Base-by-base conservation (phyloP, 2,888 invertebrate genomes). In the Amitus sp. region DNA sequence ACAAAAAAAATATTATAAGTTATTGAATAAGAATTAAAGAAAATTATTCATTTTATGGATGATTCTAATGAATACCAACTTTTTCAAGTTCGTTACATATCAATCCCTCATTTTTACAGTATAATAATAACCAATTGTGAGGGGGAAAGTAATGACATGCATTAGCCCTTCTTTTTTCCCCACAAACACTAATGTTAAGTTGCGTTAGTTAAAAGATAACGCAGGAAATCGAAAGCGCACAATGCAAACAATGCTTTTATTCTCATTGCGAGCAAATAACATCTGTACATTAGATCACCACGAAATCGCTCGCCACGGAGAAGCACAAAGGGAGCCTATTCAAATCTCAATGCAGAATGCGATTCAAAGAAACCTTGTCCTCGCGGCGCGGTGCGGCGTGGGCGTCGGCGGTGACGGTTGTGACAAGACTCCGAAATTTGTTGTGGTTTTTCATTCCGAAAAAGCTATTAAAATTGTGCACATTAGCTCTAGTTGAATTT, bases 261-360 rank as follows among this genome's bases (percentile, higher is more conserved):
- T 77, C 73, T 76, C 73, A 76, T 78, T 79, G 78, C 76, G 73
- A 74, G 75, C 73, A 78, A 79, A 79, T 79, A 79, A 79, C 79
- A 79, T 79, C 79, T 79, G 79, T 78, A 79, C 78, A 79, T 79
- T 79, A 78, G 78, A 79, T 79, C 76, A 76, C 76, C 78, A 76
- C 77, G 73, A 78, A 79, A 79, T 78, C 75, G 75, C 72, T 72
- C 71, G 76, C 74, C 74, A 74, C 76, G 74, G 69, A 64, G 58
- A 66, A 71, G 70, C 69, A 79, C 79, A 79, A 79, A 76, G 66
- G 77, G 66, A 46, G 54, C 71, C 77, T 72, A 77, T 79, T 78
- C 70, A 78, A 76, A 74, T 73, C 74, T 73, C 71, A 69, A 73
- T 73, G 72, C 74, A 70, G 71, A 73, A 70, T 73, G 68, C 73